Base-by-base conservation (phyloP, 2,888 invertebrate genomes). In the Leptinotarsa juncta region DNA sequence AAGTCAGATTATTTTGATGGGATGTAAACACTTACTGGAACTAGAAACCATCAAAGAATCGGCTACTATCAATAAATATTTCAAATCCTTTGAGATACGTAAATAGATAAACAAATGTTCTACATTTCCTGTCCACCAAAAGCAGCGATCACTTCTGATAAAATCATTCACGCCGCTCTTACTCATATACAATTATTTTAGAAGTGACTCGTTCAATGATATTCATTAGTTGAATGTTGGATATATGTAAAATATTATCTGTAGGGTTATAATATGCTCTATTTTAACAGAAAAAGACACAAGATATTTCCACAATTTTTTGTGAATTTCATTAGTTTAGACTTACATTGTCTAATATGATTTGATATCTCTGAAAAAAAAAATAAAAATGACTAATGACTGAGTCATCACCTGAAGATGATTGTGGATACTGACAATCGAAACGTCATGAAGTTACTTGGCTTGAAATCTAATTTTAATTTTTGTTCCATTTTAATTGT, bases 31-130 rank as follows among this genome's bases (percentile, higher is more conserved):
- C 84, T 85, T 83, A 83, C 81, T 78, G 80, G 78, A 83, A 84
- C 83, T 82, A 84, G 83, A 82, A 82, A 83, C 80, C 83, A 84
- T 84, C 84, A 84, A 85, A 85, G 83, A 82, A 82, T 78, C 81
- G 70, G 76, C 82, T 84, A 84, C 83, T 83, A 83, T 83, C 84
- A 84, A 85, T 84, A 85, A 85, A 85, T 85, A 85, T 83, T 84
- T 85, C 84, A 85, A 85, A 84, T 85, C 82, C 85, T 85, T 85
- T 85, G 84, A 85, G 83, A 79, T 83, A 82, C 80, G 83, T 82
- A 85, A 85, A 84, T 81, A 84, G 83, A 84, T 83, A 82, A 84
- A 82, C 84, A 84, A 84, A 85, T 84, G 83, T 82, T 81, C 76
- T 77, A 77, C 78, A 78, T 82, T 84, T 83, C 82, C 81, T 80